Conservation (phyloP, 2,888 invertebrate species). For the Corythucha ciliata region DNA sequence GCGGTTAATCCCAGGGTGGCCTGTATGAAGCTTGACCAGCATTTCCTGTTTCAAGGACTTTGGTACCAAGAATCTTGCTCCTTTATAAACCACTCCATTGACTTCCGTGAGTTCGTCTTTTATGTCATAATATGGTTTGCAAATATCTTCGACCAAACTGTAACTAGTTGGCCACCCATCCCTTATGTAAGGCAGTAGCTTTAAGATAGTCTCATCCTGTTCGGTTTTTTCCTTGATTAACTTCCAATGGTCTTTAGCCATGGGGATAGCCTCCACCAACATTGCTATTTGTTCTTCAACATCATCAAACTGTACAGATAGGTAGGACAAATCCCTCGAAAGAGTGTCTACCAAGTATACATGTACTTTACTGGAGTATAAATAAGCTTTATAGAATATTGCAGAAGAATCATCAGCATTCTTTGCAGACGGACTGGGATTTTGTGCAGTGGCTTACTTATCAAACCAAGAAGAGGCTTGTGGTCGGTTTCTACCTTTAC, state of each 20-base stretch:
- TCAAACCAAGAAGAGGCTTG: slow-evolving; percentile 21
- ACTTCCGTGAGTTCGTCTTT: not conserved
- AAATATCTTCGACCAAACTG: not conserved
- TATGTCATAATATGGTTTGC: slow-evolving; percentile 8
- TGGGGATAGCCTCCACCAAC: too few relatives aligned
- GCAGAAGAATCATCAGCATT: slow-evolving; percentile 19
- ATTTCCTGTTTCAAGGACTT: not conserved
- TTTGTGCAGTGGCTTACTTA: slow-evolving; percentile 22
- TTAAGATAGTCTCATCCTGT: not conserved
- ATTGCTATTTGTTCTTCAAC: slow-evolving; percentile 8
- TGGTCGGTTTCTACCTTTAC: slow-evolving; percentile 22
- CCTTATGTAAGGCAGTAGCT: not conserved
- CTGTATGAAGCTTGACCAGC: not conserved
- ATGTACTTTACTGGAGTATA: slow-evolving; percentile 33
- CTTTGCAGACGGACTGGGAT: slow-evolving; percentile 23
- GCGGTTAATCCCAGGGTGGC: slow-evolving; percentile 4
- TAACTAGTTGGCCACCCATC: slow-evolving; percentile 3
- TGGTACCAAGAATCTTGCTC: not conserved
- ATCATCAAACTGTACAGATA: not conserved
- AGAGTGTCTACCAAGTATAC: slow-evolving; percentile 11
- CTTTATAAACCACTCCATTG: not conserved
- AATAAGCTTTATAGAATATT: slow-evolving; percentile 22
- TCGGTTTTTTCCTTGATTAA: not conserved
- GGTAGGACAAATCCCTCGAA: slow-evolving; percentile 2
- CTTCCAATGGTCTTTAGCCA: not conserved